Conservation (phyloP, 1,140 invertebrate genomes). For the Papilio dardanus region DNA sequence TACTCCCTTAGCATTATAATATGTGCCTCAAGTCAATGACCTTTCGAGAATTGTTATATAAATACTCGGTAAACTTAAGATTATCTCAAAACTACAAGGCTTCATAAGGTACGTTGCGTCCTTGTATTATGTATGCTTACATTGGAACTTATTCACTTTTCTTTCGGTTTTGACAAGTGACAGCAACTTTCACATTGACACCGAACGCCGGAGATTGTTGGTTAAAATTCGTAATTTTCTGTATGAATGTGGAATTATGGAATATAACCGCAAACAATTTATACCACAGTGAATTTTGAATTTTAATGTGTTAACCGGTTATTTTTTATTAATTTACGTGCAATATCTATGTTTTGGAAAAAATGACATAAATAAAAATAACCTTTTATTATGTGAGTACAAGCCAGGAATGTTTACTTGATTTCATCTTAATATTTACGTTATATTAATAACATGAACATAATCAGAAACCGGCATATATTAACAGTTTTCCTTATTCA, state of each 20-base stretch:
- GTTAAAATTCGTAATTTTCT: neutral
- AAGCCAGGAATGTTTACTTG: neutral
- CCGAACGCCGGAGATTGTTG: neutral
- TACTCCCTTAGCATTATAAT: too few relatives aligned
- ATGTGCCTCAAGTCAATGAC: too few relatives aligned
- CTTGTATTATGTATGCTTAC: too few relatives aligned
- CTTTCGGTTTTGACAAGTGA: too few relatives aligned
- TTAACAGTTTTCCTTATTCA: neutral
- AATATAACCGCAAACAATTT: neutral
- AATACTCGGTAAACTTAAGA: too few relatives aligned
- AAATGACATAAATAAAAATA: neutral
- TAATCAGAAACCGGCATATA: neutral
- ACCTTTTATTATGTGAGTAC: neutral
- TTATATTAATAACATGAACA: neutral
- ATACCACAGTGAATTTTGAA: neutral
- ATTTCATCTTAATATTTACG: neutral
- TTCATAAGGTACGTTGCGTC: too few relatives aligned
- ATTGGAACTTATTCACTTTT: too few relatives aligned
- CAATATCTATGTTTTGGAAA: neutral
- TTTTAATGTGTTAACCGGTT: too few relatives aligned
- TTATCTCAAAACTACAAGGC: too few relatives aligned
- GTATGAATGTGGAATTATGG: neutral
- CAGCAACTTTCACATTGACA: constrained; percentile 4
- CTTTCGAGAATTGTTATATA: neutral
- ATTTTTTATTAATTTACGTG: neutral